Evolutionary conservation across 2,113 vertebrate genomes (phyloP).

Genomic region (Girardinichthys multiradiatus): DNA sequence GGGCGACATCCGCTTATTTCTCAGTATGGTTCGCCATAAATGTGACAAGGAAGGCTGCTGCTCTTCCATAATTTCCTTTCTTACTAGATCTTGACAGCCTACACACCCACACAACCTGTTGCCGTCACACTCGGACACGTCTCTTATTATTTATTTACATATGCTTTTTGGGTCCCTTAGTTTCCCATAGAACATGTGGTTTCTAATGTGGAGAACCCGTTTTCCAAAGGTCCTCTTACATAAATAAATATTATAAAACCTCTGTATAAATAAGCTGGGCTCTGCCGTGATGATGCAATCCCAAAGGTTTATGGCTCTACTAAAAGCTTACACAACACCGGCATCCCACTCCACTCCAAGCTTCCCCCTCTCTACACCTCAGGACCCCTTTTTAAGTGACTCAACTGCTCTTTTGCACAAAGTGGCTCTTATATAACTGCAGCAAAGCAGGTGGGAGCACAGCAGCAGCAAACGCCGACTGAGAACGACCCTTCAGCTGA

Average conservation of each 20-base stretch:
- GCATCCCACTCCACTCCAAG: slow-evolving; percentile 62
- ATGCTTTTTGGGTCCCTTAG: slow-evolving; percentile 11
- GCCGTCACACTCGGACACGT: slow-evolving; percentile 23
- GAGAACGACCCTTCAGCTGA: slow-evolving; percentile 54
- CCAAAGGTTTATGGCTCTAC: slow-evolving; percentile 41
- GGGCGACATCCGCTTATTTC: neutral
- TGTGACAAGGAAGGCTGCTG: slow-evolving; percentile 5
- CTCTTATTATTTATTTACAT: slow-evolving; percentile 50
- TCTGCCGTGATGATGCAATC: slow-evolving; percentile 61
- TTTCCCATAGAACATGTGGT: slow-evolving; percentile 10
- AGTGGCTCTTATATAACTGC: slow-evolving; percentile 61
- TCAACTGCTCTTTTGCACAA: slow-evolving; percentile 60
- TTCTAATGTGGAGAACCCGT: slow-evolving; percentile 12
- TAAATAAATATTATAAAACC: slow-evolving; percentile 57
- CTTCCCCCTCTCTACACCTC: slow-evolving; percentile 51
- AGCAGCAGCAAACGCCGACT: slow-evolving; percentile 22
- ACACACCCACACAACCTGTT: slow-evolving; percentile 50
- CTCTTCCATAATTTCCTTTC: slow-evolving; percentile 38
- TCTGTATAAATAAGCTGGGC: slow-evolving; percentile 57
- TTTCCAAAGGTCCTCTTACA: slow-evolving; percentile 28
- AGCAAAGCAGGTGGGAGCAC: slow-evolving; percentile 26
- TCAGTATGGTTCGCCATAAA: neutral
- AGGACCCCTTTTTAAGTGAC: slow-evolving; percentile 60
- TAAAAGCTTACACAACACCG: slow-evolving; percentile 67
- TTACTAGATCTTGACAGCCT: slow-evolving; percentile 45